A percentile compares a stretch with the other conserved stretches of the same genome.
Evolutionary conservation across 2,797 vertebrate genomes (phyloP).

Genomic region (Neostethus bicornis): DNA sequence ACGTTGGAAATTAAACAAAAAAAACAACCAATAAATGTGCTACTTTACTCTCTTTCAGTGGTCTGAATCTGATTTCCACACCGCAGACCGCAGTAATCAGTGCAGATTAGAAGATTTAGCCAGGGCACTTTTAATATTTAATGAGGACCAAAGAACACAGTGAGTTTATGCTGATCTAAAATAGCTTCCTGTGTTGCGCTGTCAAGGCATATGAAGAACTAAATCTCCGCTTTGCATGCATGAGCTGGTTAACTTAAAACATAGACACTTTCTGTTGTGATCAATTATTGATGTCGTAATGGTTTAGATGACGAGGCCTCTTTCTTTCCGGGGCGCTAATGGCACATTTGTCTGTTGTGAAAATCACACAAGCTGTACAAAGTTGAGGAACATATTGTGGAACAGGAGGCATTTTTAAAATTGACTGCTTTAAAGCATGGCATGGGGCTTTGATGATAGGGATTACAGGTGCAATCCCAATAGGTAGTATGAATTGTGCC

Average conservation of each 20-base stretch:
- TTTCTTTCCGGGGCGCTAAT: constrained; percentile 54
- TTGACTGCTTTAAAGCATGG: constrained; percentile 21
- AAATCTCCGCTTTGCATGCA: constrained; percentile 53
- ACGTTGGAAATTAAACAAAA: constrained; percentile 34
- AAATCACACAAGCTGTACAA: constrained; percentile 47
- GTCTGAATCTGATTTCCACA: constrained; percentile 32
- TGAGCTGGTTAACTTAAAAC: constrained; percentile 47
- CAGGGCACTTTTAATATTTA: constrained; percentile 59
- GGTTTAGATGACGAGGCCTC: constrained; percentile 60
- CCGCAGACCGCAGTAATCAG: constrained; percentile 32
- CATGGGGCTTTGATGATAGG: constrained; percentile 9
- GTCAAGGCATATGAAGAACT: constrained; percentile 11
- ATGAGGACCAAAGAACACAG: constrained; percentile 43
- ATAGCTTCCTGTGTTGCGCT: constrained; percentile 42
- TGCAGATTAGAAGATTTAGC: constrained; percentile 50
- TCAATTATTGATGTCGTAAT: constrained; percentile 78
- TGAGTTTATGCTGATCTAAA: constrained; percentile 46
- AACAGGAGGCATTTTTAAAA: constrained; percentile 8
- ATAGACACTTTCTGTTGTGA: constrained; percentile 65
- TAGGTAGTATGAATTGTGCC: no score
- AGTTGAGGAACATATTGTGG: constrained; percentile 32
- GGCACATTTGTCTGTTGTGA: constrained; percentile 48
- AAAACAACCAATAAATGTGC: constrained; percentile 10
- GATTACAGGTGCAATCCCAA: constrained; percentile 13
- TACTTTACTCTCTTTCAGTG: constrained; percentile 24